Evolutionary conservation across 2,113 vertebrate genomes (phyloP).

Genomic region (Dermatemys mawii): DNA sequence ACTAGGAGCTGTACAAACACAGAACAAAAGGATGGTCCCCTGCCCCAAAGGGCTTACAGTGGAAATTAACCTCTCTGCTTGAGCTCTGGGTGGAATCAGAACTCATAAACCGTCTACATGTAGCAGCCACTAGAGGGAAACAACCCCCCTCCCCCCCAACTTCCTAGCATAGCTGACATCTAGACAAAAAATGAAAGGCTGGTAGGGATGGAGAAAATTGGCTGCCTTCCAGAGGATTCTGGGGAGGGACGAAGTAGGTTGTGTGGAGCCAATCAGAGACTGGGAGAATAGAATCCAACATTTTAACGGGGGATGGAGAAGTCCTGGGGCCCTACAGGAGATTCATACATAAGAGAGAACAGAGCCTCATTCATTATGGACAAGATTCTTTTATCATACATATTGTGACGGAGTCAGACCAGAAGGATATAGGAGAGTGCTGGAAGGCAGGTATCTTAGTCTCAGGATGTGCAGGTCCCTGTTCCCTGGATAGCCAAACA

Average conservation of each 20-base stretch:
- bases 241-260: not conserved
- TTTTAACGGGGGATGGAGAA: not conserved
- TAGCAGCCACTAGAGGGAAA: not conserved
- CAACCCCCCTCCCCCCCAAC: not conserved
- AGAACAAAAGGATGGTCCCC: not conserved
- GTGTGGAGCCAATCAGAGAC: not conserved
- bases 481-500: no score
- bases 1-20: not conserved
- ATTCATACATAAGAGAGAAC: not conserved
- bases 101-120: not conserved
- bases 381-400: not conserved
- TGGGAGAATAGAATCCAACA: not conserved
- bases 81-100: not conserved
- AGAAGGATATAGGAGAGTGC: no score
- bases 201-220: not conserved
- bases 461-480: no score
- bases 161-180: not conserved
- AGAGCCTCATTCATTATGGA: not conserved
- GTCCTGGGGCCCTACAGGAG: not conserved
- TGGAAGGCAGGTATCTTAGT: no score
- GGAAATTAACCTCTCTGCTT: not conserved
- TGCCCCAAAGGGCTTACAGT: not conserved
- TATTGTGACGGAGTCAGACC: no score
- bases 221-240: fast-evolving
- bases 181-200: not conserved